These are phyloP conservation scores for Bombylius major DNA, from an alignment of 2,888 invertebrate species.

Conservation along the genomic window DNA sequence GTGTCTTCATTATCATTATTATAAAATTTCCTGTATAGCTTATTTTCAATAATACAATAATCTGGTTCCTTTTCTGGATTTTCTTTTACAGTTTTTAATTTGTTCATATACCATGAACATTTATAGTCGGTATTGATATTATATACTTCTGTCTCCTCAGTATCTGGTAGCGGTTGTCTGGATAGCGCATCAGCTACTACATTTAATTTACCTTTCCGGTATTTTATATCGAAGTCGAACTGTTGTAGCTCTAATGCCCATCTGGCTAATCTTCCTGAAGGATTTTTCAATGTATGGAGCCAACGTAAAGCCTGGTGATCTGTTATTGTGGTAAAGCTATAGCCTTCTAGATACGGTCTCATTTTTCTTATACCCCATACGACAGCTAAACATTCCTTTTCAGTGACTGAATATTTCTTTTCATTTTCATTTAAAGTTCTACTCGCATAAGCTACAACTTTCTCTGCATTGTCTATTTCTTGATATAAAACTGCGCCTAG, in stretches of 20 bases:
- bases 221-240: neutral
- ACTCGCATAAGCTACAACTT: constrained; percentile 11
- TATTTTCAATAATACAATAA: too few species aligned
- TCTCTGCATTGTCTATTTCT: constrained; percentile 6
- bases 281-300: neutral
- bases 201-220: neutral
- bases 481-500: too few species aligned
- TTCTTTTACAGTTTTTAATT: too few species aligned
- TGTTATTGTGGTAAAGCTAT: neutral
- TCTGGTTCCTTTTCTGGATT: too few species aligned
- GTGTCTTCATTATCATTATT: too few species aligned
- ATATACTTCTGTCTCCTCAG: too few species aligned
- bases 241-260: neutral
- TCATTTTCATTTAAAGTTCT: neutral
- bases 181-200: neutral
- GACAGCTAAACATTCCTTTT: neutral
- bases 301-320: neutral
- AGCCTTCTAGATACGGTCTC: neutral
- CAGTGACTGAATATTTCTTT: neutral
- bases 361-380: neutral
- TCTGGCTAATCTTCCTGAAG: neutral
- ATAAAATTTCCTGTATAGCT: too few species aligned
- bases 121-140: too few species aligned
- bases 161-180: too few species aligned
- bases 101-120: too few species aligned